These are phyloP conservation scores for Mormyrus hasselquistii DNA, from an alignment of 2,797 vertebrate genomes.

Conservation along the genomic window DNA sequence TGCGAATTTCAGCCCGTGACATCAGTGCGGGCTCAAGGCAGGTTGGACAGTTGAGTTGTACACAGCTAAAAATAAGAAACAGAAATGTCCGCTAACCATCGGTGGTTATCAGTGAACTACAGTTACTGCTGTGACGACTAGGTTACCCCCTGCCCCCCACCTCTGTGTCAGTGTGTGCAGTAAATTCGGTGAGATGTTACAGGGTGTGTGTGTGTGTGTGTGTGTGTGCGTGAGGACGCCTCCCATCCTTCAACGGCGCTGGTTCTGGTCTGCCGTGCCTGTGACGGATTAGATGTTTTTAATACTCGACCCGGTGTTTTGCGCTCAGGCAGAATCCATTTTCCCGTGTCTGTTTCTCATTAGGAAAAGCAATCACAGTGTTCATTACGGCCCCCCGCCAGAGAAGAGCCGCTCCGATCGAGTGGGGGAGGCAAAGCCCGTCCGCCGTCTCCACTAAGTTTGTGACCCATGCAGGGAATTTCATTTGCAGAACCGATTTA, in stretches of 20 bases:
- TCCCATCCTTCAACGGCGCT: background rate
- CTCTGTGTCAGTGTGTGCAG: background rate
- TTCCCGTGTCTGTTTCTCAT: constrained; percentile 34
- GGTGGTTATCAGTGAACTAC: background rate
- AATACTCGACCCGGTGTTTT: constrained; percentile 31
- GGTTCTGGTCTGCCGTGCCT: background rate
- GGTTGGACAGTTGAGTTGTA: background rate
- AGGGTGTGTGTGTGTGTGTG: background rate
- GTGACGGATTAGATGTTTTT: constrained; percentile 26
- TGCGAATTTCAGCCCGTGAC: background rate
- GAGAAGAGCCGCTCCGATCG: constrained; percentile 30
- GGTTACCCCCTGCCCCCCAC: background rate
- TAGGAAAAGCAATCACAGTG: constrained; percentile 36
- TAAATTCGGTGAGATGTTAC: background rate
- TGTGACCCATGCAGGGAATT: constrained; percentile 34
- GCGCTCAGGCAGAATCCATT: constrained; percentile 30
- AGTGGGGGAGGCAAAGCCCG: constrained; percentile 14
- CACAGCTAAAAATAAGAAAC: background rate
- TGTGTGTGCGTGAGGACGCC: background rate
- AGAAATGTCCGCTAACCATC: background rate
- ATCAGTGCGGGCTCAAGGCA: background rate
- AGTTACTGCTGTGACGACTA: background rate
- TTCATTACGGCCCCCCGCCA: constrained; percentile 35
- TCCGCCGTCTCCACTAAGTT: constrained; percentile 25
- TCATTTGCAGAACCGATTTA: constrained; percentile 32